Conservation (phyloP, 2,888 invertebrate species). For the Agelastica alni region DNA sequence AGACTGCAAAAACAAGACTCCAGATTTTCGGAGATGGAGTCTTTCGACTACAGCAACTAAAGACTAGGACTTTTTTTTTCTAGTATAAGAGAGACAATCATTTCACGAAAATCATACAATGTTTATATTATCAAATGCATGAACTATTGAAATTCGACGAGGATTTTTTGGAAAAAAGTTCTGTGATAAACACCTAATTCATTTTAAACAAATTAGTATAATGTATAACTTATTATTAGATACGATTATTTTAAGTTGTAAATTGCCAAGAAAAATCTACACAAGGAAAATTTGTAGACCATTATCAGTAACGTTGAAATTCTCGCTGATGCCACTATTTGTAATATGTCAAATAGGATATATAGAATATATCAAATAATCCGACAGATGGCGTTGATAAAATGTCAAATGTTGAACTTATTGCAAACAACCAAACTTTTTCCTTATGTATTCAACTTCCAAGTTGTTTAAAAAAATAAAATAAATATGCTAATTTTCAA, state of each 20-base stretch:
- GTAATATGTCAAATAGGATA: too few relatives aligned
- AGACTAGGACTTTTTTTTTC: conserved; percentile 36
- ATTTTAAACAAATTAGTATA: background rate
- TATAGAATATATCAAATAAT: too few relatives aligned
- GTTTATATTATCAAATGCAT: conserved; percentile 1
- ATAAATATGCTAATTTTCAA: too few relatives aligned
- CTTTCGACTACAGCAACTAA: conserved; percentile 68
- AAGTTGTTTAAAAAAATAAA: too few relatives aligned
- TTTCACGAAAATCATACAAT: conserved; percentile 30
- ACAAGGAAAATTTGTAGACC: too few relatives aligned
- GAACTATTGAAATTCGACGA: conserved; percentile 8
- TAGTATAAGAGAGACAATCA: conserved; percentile 48
- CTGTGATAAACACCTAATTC: conserved; percentile 9
- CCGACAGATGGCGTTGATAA: too few relatives aligned
- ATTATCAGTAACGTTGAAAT: too few relatives aligned
- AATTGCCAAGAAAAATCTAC: too few relatives aligned
- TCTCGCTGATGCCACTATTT: too few relatives aligned
- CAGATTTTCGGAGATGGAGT: conserved; percentile 79
- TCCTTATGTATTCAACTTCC: too few relatives aligned
- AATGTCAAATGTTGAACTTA: too few relatives aligned
- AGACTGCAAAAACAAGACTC: conserved; percentile 88
- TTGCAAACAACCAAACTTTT: too few relatives aligned
- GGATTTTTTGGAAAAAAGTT: background rate
- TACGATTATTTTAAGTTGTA: background rate
- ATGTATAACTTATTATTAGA: background rate